Percentiles rank a stretch among this genome's conserved stretches.
phyloP scores from a whole-genome alignment of 2,113 vertebrate species.

The Chroicocephalus ridibundus region DNA sequence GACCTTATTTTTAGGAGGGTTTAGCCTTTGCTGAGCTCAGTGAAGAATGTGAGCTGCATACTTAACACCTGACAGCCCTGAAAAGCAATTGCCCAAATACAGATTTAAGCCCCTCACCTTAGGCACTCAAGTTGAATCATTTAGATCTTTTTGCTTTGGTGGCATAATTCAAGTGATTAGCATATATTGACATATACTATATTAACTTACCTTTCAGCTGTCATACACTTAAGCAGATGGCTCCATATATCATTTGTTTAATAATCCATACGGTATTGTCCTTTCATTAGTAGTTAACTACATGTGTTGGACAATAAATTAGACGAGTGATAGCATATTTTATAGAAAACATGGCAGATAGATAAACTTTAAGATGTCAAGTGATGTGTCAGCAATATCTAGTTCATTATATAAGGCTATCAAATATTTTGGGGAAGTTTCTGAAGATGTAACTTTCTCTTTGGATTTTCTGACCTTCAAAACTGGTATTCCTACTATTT shows the following conservation, averaged over 20 bases:
- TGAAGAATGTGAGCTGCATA: neutral
- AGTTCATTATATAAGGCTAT: neutral
- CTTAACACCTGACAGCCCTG: neutral
- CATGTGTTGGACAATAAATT: constrained; percentile 3
- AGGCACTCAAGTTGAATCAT: neutral
- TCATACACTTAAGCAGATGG: neutral
- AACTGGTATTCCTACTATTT: neutral
- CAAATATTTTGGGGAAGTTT: neutral
- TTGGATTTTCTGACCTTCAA: neutral
- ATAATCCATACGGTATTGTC: constrained; percentile 25
- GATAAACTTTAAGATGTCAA: constrained; percentile 4
- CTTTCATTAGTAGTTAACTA: constrained; percentile 15
- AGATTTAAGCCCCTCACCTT: neutral
- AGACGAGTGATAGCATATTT: neutral
- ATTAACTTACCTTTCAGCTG: constrained; percentile 29
- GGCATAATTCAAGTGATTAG: constrained; percentile 25
- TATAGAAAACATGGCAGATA: neutral
- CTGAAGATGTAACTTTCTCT: neutral
- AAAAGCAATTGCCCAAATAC: neutral
- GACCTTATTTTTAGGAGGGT: neutral
- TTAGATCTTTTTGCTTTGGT: neutral
- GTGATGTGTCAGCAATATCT: neutral
- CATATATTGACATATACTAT: constrained; percentile 20
- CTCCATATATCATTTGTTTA: constrained; percentile 31
- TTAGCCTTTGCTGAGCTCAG: neutral